These are phyloP conservation scores for Paedocypris micromegethes DNA, from an alignment of 2,797 vertebrate species.

Conservation along the genomic window DNA sequence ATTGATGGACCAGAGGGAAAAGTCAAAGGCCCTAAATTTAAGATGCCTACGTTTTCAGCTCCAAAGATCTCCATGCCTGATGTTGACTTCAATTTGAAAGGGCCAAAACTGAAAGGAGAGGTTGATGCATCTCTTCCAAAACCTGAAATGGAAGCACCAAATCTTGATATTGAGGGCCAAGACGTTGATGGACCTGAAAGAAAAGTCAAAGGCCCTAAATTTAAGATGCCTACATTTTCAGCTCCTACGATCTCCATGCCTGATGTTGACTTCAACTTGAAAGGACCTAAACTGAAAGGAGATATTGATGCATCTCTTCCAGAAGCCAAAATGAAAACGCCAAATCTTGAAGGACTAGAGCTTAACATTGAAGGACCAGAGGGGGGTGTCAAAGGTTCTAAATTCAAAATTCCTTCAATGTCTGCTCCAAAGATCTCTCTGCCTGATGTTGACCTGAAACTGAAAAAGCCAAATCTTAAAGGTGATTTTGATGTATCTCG, in stretches of 20 bases:
- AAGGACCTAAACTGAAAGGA: constrained; percentile 50
- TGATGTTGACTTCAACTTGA: not conserved
- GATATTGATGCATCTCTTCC: constrained; percentile 44
- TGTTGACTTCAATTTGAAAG: constrained; percentile 10
- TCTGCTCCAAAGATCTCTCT: constrained; percentile 21
- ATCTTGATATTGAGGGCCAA: not conserved
- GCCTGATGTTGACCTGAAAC: constrained; percentile 35
- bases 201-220: not conserved
- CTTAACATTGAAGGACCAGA: constrained; percentile 46
- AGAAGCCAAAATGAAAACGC: constrained; percentile 45
- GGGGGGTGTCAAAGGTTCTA: constrained; percentile 24
- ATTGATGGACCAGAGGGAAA: not conserved
- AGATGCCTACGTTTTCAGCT: not conserved
- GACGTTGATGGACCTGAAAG: not conserved
- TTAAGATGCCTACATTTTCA: not conserved
- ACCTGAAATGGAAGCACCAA: not conserved
- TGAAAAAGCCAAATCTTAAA: constrained; percentile 21
- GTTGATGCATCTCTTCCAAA: not conserved
- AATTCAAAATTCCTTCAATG: not conserved
- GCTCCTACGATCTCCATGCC: not conserved
- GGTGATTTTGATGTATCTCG: constrained; percentile 17
- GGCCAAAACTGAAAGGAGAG: not conserved
- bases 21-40: constrained; percentile 40
- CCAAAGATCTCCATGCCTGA: not conserved
- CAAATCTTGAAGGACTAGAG: constrained; percentile 56